Base-by-base conservation (phyloP, 1,140 invertebrate species). In the Vanessa tameamea region DNA sequence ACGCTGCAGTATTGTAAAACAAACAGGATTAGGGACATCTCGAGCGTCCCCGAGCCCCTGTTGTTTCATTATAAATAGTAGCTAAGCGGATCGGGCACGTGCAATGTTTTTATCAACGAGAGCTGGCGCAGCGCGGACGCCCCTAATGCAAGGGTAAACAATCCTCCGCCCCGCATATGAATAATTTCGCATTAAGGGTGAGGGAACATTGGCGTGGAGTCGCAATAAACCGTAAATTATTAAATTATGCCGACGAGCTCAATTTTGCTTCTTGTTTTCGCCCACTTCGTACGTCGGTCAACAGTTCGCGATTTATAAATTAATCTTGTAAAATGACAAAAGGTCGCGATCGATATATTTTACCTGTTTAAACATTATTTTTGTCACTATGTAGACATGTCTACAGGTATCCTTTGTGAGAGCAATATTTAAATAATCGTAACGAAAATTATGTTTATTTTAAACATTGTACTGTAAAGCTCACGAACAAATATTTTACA, bases 81-180 rank as follows among this genome's bases (percentile, higher is more conserved):
- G 83, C 82, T 87, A 88, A 90, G 88, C 88, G 86, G 88, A 88
- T 89, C 80, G 79, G 76, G 85, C 88, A 87, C 87, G 88, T 90
- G 88, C 88, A 84, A 80, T 87, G 88, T 89, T 89, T 92, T 90
- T 89, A 92, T 90, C 87, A 84, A 83, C 80, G 81, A 83, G 79
- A 74, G 79, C 73, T 80, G 78, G 80, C 70, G 82, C 74, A 59
- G 53, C 71, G 47, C 67, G 69, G 70, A 77, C 78, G 73, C 74
- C 85, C 85, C 86, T 85, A 89, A 88, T 86, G 86, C 86, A 84
- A 82, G 81, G 82, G 86, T 83, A 89, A 90, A 89, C 87, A 91
- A 79, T 76, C 82, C 82, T 80, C 81, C 81, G 78, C 80, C 78
- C 80, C 82, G 72, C 82, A 79, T 87, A 91, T 90, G 89, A 90